These are phyloP conservation scores for Apis mellifera DNA, from an alignment of 1,140 invertebrate species.

Conservation along the genomic window DNA sequence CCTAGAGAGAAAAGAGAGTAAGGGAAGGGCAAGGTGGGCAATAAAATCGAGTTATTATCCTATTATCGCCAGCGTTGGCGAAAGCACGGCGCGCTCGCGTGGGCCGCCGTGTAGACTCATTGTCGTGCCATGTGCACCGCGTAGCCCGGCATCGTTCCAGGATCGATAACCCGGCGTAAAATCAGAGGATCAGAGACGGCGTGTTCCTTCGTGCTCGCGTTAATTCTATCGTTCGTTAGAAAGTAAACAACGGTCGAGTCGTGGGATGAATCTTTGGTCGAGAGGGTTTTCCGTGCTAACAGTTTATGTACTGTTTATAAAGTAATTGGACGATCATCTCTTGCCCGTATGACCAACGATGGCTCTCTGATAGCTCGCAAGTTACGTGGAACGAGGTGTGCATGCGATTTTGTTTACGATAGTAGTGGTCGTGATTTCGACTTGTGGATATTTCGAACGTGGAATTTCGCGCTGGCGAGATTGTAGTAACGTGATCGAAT, in stretches of 20 bases:
- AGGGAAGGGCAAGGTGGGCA: slow-evolving; percentile 59
- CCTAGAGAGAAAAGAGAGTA: slow-evolving; percentile 57
- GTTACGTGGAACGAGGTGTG: background rate
- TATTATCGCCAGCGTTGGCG: slow-evolving; percentile 63
- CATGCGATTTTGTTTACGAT: background rate
- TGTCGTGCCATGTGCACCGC: slow-evolving; percentile 67
- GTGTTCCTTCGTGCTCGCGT: slow-evolving; percentile 11
- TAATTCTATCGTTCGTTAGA: slow-evolving; percentile 26
- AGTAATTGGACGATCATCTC: slow-evolving; percentile 30
- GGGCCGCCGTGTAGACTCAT: slow-evolving; percentile 60
- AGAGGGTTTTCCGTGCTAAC: slow-evolving; percentile 1
- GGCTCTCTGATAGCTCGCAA: background rate
- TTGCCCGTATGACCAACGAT: slow-evolving; percentile 1
- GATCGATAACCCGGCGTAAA: slow-evolving; percentile 40
- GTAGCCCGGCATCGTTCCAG: slow-evolving; percentile 30
- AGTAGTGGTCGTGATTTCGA: background rate
- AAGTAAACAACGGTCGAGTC: slow-evolving; percentile 7
- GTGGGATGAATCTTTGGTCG: slow-evolving; percentile 6
- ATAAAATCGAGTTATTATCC: slow-evolving; percentile 71
- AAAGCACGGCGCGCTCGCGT: slow-evolving; percentile 53
- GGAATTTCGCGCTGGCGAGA: background rate
- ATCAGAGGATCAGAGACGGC: background rate
- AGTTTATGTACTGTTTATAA: slow-evolving; percentile 18
- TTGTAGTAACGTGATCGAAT: too few relatives aligned
- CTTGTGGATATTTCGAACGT: background rate